Evolutionary conservation across 2,113 vertebrate species (phyloP).

Genomic region (Gasterosteus aculeatus): DNA sequence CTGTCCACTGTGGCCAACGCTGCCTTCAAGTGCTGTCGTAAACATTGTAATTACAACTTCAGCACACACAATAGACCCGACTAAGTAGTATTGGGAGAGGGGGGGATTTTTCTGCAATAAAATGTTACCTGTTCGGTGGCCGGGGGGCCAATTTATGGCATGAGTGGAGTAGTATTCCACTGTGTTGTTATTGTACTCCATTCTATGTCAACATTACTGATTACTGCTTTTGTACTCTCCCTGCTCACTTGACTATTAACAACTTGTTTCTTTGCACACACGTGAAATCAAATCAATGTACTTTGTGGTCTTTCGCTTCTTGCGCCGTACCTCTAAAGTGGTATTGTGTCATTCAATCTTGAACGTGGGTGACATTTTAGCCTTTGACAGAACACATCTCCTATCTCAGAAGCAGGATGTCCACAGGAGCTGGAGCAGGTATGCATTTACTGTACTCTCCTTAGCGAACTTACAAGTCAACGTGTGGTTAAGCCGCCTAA

Average conservation of each 20-base stretch:
- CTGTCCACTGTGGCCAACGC: constrained; percentile 62
- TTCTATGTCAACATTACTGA: constrained; percentile 14
- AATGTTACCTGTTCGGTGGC: constrained; percentile 61
- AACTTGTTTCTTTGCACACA: not conserved
- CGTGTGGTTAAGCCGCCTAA: constrained; percentile 61
- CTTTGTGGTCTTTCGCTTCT: not conserved
- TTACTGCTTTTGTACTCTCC: not conserved
- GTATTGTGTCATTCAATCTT: constrained; percentile 26
- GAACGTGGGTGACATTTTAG: constrained; percentile 5
- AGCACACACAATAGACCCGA: constrained; percentile 57
- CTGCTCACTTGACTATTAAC: constrained; percentile 10
- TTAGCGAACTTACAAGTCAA: constrained; percentile 40
- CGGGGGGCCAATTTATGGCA: constrained; percentile 48
- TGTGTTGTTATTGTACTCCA: constrained; percentile 33
- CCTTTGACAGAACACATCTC: constrained; percentile 32
- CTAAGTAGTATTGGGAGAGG: constrained; percentile 51
- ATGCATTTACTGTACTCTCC: constrained; percentile 13
- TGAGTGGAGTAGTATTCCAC: constrained; percentile 48
- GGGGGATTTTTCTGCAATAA: constrained; percentile 62
- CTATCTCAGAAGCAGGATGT: constrained; percentile 12
- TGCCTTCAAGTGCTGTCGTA: constrained; percentile 69
- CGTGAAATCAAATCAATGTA: not conserved
- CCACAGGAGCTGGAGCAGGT: constrained; percentile 14
- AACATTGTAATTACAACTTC: constrained; percentile 75
- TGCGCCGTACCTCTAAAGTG: constrained; percentile 9